Evolutionary conservation across 2,113 vertebrate species (phyloP), one percentile per base, ranked within the genome.

Genomic region (Grammomys dolichurus): DNA sequence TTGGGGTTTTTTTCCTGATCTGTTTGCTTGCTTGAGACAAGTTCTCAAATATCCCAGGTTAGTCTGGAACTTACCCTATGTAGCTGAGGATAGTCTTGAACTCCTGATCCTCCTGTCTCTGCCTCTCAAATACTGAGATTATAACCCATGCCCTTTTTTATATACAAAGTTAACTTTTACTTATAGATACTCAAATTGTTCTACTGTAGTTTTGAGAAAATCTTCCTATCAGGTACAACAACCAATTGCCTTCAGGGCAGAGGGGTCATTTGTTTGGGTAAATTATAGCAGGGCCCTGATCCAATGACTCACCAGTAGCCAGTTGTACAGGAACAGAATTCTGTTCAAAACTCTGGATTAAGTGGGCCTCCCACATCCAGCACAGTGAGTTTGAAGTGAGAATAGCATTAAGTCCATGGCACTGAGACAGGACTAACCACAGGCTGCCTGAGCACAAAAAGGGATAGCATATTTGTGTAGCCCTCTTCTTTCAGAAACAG

Each of bases 261-360:
- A 86, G 60, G 22, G 67, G 16, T 46, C 33, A 43, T n/a, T 8
- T 17, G 75, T n/a, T 10, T 17, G 75, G 26, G 7, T 0, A 70
- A 72, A 48, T n/a, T 73, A 91, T 95, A 43, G n/a, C 63, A 85
- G 69, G 63, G 75, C 81, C 90, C 69, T 40, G 46, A n/a, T 19
- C 58, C 5, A 24, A 40, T 60, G 46, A 90, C 63, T 40, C 65
- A 73, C 36, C 60, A 54, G 43, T 60, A 51, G 20, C 46, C 69
- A 36, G 36, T 82, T 51, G 6, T 33, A 24, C 51, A 75, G 56
- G 7, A 72, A 54, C 31, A 84, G 56, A 48, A 58, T 54, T 93
- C 90, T 65, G 80, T 19, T 70, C 28, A 82, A 90, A 94, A 80
- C 17, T 36, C 17, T 88, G 5, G 33, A 54, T 76, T 36, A 60